Evolutionary conservation across 2,888 invertebrate genomes (phyloP), one percentile per base, ranked within the genome.

Genomic region (Proisotoma minuta): DNA sequence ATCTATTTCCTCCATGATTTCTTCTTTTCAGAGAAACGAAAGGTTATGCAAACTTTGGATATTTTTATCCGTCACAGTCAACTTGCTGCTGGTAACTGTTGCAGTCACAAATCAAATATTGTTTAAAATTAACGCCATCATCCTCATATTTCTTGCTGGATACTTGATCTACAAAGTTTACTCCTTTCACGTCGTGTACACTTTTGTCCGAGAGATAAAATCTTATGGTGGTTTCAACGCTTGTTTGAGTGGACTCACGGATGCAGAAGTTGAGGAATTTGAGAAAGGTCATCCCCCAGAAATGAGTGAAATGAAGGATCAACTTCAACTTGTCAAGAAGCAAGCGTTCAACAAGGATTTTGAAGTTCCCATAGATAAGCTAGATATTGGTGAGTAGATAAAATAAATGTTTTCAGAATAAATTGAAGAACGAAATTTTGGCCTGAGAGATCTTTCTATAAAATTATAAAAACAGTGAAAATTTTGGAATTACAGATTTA

Each of bases 261-360:
- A 68, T 49, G 65, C 63, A 0, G 68, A 68, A 26, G 65, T 68
- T 4, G 68, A 68, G 48, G 68, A 68, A 39, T 68, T 68, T 18
- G 68, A 63, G 34, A 62, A 65, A 23, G 68, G 68, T 3, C 59
- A 56, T 28, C 23, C 53, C n/a, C 39, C 40, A 3, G 59, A 20
- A 27, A 59, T 3, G 1, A 22, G n/a, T 24, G 53, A 3, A 10
- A 29, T 15, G 8, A 53, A 34, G 26, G 52, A 59, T 23, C 47
- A 1, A n/a, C 47, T 47, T 8, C 23, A 34, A 23, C 20, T 22
- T 3, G 49, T 59, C n/a, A 34, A 65, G 48, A 56, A 50, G 3
- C 61, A 61, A 29, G 63, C 63, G 0, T 69, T 62, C 34, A 64
- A 66, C 34, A 66, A 59, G 26, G 60, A 69, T 26, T 66, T 62